Evolutionary conservation across 1,140 invertebrate genomes (phyloP), one percentile per base, ranked within the genome.

Genomic region (Heterodera schachtii): DNA sequence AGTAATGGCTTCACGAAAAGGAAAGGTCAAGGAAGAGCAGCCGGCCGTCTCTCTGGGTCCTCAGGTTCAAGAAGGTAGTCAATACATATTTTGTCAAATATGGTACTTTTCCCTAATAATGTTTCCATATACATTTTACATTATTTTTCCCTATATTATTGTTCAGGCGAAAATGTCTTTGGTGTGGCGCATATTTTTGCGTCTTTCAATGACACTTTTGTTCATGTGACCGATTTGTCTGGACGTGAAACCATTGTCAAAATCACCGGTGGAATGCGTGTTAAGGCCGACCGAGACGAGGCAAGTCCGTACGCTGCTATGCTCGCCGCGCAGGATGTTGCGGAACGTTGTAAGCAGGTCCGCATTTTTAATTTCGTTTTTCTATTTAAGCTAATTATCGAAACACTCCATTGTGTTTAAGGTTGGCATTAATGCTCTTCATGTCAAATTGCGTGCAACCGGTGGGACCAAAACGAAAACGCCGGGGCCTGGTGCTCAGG

Each of bases 291-390:
- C 92, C 94, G 98, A 93, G 98, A 99, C 92, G 98, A 99, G 92
- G 95, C 97, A 86, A 98, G 97, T 47, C 98, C 98, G 19, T 99
- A 99, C 90, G 98, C 97, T 90, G 97, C 97, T 94, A 99, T 99
- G 97, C 97, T 99, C 92, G 98, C 98, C 90, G 97, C 97, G 84
- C 97, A 99, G 94, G 98, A 99, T 93, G 98, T 99, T 80, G 96
- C 97, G 90, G 98, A 99, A 91, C 97, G 96, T 90, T 99, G 97
- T 91, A 98, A 98, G 92, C 92, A 93, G 13, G 92, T 89, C 16
- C 13, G 41, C 76, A 19, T 75, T 78, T 43, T 8, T 21, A 9
- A 11, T 3, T 77, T 8, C 0, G 19, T n/a, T 9, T 7, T 64
- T n/a, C 19, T 19, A 11, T 70, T 69, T 80, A 82, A 79, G 16